phyloP scores from a whole-genome alignment of 2,888 invertebrate genomes.

The Calameuta idolon region DNA sequence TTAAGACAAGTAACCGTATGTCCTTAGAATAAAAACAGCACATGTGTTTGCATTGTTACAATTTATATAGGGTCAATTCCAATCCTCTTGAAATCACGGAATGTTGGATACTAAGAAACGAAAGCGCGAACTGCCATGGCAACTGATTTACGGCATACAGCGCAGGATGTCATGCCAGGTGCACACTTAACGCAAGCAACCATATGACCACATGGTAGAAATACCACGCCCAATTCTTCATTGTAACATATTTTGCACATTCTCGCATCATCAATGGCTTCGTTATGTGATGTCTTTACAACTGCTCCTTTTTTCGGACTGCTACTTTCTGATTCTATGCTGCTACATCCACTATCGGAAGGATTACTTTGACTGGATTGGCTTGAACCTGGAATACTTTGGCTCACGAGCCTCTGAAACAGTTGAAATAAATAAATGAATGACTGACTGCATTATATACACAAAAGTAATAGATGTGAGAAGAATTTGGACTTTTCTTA shows the following conservation, averaged over 20 bases:
- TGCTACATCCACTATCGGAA: neutral
- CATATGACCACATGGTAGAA: conserved; percentile 95
- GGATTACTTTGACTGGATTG: neutral
- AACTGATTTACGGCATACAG: conserved; percentile 85
- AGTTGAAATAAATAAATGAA: neutral
- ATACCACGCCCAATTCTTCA: conserved; percentile 88
- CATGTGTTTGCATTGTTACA: neutral
- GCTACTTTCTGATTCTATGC: neutral
- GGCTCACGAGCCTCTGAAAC: neutral
- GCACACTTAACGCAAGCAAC: conserved; percentile 94
- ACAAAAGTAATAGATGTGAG: neutral
- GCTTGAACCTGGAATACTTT: neutral
- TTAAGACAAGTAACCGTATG: neutral
- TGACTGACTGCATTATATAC: neutral
- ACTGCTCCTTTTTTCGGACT: conserved; percentile 22
- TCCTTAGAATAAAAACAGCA: neutral
- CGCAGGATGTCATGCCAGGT: conserved; percentile 85
- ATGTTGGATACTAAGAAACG: conserved; percentile 64
- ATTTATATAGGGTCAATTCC: neutral
- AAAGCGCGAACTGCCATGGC: conserved; percentile 77
- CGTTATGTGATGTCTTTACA: conserved; percentile 39
- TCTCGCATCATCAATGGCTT: conserved; percentile 68
- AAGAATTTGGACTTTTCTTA: neutral
- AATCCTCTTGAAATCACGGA: neutral
- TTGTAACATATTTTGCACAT: conserved; percentile 94